Evolutionary conservation across 2,113 vertebrate genomes (phyloP), one percentile per base, ranked within the genome.

Genomic region (Nettapus auritus): DNA sequence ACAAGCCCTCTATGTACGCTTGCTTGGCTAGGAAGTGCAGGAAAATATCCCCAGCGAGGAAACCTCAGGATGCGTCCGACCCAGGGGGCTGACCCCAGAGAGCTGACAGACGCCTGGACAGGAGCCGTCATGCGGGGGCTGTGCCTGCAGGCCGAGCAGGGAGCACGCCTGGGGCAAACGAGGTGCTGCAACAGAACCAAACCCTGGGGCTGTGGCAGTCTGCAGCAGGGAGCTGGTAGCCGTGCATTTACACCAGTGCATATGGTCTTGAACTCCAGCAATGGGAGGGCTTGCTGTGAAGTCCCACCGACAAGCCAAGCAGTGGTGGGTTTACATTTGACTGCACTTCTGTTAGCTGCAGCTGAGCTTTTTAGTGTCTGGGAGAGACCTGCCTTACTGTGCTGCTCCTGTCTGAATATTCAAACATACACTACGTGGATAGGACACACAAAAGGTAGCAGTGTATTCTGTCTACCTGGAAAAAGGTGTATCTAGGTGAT

Each of bases 121-220:
- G 40, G 21, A 79, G 57, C 6, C 79, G 67, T 22, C 56, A 11
- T 40, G 25, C 18, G 8, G 29, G 29, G 15, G 14, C 13, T 2
- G 4, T 50, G 64, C 11, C 17, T 11, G 4, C 25, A 67, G 19
- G 6, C 28, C 26, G 22, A 70, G 48, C 0, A 0, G 68, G 76
- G 46, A 73, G 4, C 25, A 53, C 5, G 3, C 6, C 20, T 48
- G 29, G 22, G 59, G 55, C 33, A 66, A 69, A 20, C 7, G 16
- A 64, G 36, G 26, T 13, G 23, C 64, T 74, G 44, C 90, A 73
- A 1, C 25, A 33, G 56, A 70, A 16, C 14, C 21, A 15, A 33
- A 33, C 22, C 15, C 38, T 28, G 28, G 14, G 19, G n/a, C 57
- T 86, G n/a, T 56, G 44, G 29, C n/a, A 84, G 33, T n/a, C 74